Conservation (phyloP, 2,888 invertebrate species). For the Amphipoea lucens region DNA sequence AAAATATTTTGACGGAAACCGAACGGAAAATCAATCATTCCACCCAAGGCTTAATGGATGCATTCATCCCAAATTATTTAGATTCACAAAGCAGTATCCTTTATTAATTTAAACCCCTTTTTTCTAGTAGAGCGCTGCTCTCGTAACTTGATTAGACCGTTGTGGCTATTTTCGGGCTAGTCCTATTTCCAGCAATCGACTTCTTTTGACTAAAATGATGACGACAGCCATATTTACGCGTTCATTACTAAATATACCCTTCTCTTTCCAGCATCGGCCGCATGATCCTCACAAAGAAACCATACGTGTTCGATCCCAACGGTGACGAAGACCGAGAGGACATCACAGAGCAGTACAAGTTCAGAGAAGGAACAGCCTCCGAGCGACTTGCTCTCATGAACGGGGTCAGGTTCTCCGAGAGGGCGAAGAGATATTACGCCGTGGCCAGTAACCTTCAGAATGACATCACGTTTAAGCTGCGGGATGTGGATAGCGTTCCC, state of each 20-base stretch:
- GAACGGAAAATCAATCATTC: neutral
- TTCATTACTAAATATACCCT: neutral
- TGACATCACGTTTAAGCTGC: conserved; percentile 92
- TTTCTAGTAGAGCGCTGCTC: neutral
- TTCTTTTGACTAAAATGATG: neutral
- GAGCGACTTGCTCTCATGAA: conserved; percentile 94
- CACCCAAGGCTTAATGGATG: neutral
- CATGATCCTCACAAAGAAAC: conserved; percentile 93
- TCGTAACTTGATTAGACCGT: neutral
- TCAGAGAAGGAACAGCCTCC: conserved; percentile 92
- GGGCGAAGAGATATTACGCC: conserved; percentile 92
- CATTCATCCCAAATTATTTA: neutral
- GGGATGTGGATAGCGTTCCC: conserved; percentile 92
- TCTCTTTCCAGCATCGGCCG: conserved; percentile 92
- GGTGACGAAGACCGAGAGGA: conserved; percentile 93
- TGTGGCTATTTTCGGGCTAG: neutral
- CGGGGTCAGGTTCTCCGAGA: conserved; percentile 92
- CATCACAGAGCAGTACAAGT: conserved; percentile 93
- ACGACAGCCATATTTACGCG: neutral
- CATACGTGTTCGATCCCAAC: conserved; percentile 92
- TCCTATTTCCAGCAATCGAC: neutral
- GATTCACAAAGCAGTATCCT: neutral
- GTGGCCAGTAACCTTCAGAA: conserved; percentile 90
- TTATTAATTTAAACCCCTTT: neutral
- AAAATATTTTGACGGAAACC: neutral